These are phyloP conservation scores for Vidua chalybeata DNA, from an alignment of 2,113 vertebrate species.

Conservation along the genomic window DNA sequence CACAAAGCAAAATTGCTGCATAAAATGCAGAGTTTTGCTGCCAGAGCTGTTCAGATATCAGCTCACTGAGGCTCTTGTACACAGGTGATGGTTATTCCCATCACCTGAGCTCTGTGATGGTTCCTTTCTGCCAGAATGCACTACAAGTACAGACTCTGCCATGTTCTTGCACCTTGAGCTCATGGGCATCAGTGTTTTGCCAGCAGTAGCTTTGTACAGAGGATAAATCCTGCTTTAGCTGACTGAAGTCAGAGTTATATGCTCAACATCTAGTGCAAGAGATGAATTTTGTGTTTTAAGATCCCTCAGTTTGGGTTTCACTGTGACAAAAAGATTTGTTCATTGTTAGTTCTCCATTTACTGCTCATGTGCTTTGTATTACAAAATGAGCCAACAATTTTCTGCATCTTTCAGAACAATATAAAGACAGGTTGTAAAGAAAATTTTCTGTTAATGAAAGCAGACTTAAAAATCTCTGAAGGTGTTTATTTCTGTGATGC, in stretches of 20 bases:
- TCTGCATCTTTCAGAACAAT: not conserved
- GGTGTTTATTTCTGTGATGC: not conserved
- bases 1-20: not conserved
- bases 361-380: not conserved
- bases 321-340: not conserved
- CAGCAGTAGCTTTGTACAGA: not conserved
- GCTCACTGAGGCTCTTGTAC: fast-evolving
- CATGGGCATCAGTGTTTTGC: fast-evolving
- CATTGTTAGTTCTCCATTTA: not conserved
- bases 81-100: not conserved
- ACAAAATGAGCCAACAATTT: not conserved
- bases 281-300: not conserved
- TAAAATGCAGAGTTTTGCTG: not conserved
- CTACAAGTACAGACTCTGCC: fast-evolving
- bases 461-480: not conserved
- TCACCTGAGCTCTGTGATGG: not conserved
- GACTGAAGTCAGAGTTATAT: not conserved
- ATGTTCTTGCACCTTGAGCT: not conserved
- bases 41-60: not conserved
- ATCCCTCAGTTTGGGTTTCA: not conserved
- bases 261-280: not conserved
- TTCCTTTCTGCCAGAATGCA: not conserved
- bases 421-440: not conserved
- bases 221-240: not conserved
- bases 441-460: not conserved